Base-by-base conservation (phyloP, 2,113 vertebrate genomes). In the Seriola quinqueradiata region DNA sequence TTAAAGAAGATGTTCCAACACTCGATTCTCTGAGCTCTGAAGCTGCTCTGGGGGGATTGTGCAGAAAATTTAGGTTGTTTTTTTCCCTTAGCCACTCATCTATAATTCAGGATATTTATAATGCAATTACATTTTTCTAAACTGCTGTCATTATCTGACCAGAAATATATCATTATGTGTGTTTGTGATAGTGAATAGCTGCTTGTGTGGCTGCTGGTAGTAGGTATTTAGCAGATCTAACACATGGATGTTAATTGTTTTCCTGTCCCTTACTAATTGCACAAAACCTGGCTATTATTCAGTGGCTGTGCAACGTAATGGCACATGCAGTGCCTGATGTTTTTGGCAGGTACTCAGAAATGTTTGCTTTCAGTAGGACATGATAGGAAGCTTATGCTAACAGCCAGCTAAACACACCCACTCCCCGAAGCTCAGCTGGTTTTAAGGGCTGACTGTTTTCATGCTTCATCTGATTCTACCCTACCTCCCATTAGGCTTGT, bases 351-450 rank as follows among this genome's bases (percentile, higher is more conserved):
- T 36, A 7, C 52, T 78, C 69, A 21, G 66, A 58, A 34, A 63
- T 59, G 21, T 88, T 82, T 82, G 55, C 55, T 75, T 81, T 79
- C 36, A 61, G 32, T 42, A 5, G 0, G 48, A 71, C 21, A 60
- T 64, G 75, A 79, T 71, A 19, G 61, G 34, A 57, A 78, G 54
- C 64, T 77, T 5, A 74, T 81, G 55, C 61, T 75, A 85, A 80
- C 81, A 77, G 65, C 58, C 70, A 63, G 75, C 77, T 68, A 44
- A 82, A 67, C 87, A 60, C 69, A 50, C 52, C 0, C 65, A 50
- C 77, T 82, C 72, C 81, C 76, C 52, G 79, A 87, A 86, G 80
- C 82, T 74, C 83, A 89, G 85, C 86, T 52, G 86, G 61, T 84
- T 75, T 77, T 61, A 64, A 70, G 63, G 42, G 66, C 2, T 14